Evolutionary conservation across 1,140 invertebrate genomes (phyloP), one percentile per base, ranked within the genome.

Genomic region (Drusus annulatus): DNA sequence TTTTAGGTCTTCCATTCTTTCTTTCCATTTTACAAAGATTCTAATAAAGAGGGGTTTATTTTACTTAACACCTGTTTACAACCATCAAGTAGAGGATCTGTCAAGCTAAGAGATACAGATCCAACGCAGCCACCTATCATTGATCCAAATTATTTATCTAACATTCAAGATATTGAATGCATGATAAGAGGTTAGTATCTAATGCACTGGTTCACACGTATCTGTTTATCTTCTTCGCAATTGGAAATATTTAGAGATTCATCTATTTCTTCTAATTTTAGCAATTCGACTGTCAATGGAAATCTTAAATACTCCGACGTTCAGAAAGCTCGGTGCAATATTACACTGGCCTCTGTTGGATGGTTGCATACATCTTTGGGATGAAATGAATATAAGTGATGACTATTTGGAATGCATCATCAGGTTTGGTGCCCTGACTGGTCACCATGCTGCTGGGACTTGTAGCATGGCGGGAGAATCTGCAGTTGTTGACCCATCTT

Each of bases 121-220:
- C 92, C 94, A 23, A 86, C 86, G 0, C 89, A 91, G 56, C 90
- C 91, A n/a, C 95, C 95, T 0, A 85, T 91, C 6, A 94, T 97
- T 17, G 92, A 97, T 87, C 95, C 95, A 0, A 92, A 93, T 58
- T 96, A 95, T 85, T 86, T 96, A n/a, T 87, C 90, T 15, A 84
- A 91, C 3, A 80, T 86, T 0, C 86, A 88, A 15, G 94, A 95
- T 84, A 85, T 95, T 4, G 80, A 85, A 7, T 94, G 94, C 84
- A 92, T 92, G 75, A 89, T 92, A 16, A 87, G 88, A 85, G 92
- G 93, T 93, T 84, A 56, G 19, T 13, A 45, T 45, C 36, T 45
- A 13, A 45, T 13, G 10, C 36, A 45, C 36, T 45, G 13, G 36
- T 45, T 45, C 10, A 13, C 36, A 45, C 36, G 36, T 45, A 45